Base-by-base conservation (phyloP, 1,140 invertebrate species). In the Philotrypesis tridentata region DNA sequence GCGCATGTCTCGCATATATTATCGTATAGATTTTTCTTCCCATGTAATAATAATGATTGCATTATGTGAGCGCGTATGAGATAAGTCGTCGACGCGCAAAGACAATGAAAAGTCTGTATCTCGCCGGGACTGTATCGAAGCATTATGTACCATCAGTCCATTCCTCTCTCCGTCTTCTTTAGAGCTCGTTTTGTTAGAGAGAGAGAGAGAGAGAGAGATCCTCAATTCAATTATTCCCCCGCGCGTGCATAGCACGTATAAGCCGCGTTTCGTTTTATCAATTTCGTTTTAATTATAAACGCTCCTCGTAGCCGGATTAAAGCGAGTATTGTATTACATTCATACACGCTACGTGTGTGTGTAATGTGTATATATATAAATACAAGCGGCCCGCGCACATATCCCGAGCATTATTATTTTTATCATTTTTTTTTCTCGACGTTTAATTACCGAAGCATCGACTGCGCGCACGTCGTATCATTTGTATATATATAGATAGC, bases 231-330 rank as follows among this genome's bases (percentile, higher is more conserved):
- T 55, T 43, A 40, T 76, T 61, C 33, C 61, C 37, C n/a, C n/a
- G n/a, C n/a, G n/a, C 25, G 27, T 75, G 43, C 31, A 78, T n/a
- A n/a, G n/a, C n/a, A n/a, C n/a, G 40, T 11, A 73, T 48, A 86
- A 85, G 88, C 86, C 87, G 89, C 88, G 48, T 65, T 65, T 65
- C 27, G 27, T 27, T 65, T 65, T 29, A 65, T 65, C 61, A 65
- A 29, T 65, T 65, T 65, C 25, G 61, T 65, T 65, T 65, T 65
- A 29, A 65, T 65, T 65, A 65, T 27, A 65, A 11, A 25, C n/a
- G 11, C 61, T n/a, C 48, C 48, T n/a, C n/a, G n/a, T n/a, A n/a
- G 48, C 48, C 48, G 48, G 48, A 55, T 55, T 55, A 55, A 55
- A 55, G 48, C 48, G 48, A 55, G 48, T 55, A 55, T 65, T 65